These are phyloP conservation scores for Carassius carassius DNA, from an alignment of 2,113 vertebrate species.

Conservation along the genomic window DNA sequence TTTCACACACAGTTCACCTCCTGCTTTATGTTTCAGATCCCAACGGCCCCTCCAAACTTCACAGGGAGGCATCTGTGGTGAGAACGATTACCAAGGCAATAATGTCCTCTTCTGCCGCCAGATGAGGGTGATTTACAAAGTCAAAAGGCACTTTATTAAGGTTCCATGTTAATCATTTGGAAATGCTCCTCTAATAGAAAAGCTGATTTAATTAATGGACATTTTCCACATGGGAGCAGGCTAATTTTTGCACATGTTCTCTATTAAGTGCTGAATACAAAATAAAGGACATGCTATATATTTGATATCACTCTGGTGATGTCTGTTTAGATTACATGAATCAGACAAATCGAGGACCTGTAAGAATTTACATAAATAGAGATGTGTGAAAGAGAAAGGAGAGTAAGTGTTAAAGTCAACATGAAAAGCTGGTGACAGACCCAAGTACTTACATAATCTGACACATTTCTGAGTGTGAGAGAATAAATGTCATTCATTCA, in stretches of 20 bases:
- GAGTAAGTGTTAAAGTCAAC: background rate
- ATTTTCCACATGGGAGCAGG: background rate
- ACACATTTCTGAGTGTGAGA: background rate
- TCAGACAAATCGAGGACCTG: background rate
- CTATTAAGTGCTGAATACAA: slow-evolving; percentile 2
- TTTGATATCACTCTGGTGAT: background rate
- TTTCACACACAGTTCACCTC: background rate
- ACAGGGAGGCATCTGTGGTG: slow-evolving; percentile 95
- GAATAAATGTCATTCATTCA: background rate
- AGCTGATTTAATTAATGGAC: background rate
- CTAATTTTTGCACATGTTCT: slow-evolving; percentile 17
- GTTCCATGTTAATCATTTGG: slow-evolving; percentile 23
- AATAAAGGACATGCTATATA: background rate
- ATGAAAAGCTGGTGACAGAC: background rate
- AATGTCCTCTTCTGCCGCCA: background rate
- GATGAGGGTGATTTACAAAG: slow-evolving; percentile 14
- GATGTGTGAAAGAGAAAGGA: background rate
- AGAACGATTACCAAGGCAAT: slow-evolving; percentile 55
- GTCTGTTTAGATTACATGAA: background rate
- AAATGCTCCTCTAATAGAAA: slow-evolving; percentile 1
- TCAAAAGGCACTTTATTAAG: slow-evolving; percentile 35
- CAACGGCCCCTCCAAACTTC: slow-evolving; percentile 94
- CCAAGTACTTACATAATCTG: background rate
- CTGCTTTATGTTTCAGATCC: slow-evolving; percentile 81
- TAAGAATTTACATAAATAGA: background rate